Evolutionary conservation across 2,888 invertebrate species (phyloP), one percentile per base, ranked within the genome.

Genomic region (Achlya flavicornis): DNA sequence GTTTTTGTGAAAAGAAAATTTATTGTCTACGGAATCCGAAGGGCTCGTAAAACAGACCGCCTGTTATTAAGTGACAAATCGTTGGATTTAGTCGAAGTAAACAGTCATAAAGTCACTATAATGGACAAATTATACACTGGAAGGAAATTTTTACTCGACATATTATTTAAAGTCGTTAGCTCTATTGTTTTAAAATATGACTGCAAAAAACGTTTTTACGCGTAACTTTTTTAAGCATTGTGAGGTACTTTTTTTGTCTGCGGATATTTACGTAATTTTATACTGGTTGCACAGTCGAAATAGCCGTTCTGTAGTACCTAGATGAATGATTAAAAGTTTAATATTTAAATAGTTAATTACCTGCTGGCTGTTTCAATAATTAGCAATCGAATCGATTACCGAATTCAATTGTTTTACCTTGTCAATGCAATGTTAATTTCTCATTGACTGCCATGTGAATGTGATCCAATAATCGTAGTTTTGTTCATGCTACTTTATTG

Each of bases 21-120:
- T 89, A 88, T 87, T 83, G 83, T 74, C 64, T 65, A 72, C 69
- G 70, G 71, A 78, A 77, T 78, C 81, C 78, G 78, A 80, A 77
- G 73, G 71, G 75, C 76, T 89, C 87, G 84, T 90, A 87, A 90
- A 88, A 84, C 84, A 85, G 80, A 84, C 83, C 82, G 80, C 79
- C 79, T 83, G 86, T 90, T 87, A 89, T 88, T 87, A 86, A 85
- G 87, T 90, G 89, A 90, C 87, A 90, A 90, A 88, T 88, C 77
- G 85, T 83, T 72, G 83, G 83, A 81, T 86, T 86, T 85, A 80
- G 84, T 77, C 81, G 79, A 81, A 77, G 78, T 80, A 80, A 73
- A 79, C 77, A 83, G 83, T 85, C 86, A 85, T 90, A 89, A 90
- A 86, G 80, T 83, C 75, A 78, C 74, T 80, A 78, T 87, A 86